phyloP scores from a whole-genome alignment of 2,888 invertebrate species.

The Epinotia ramella region DNA sequence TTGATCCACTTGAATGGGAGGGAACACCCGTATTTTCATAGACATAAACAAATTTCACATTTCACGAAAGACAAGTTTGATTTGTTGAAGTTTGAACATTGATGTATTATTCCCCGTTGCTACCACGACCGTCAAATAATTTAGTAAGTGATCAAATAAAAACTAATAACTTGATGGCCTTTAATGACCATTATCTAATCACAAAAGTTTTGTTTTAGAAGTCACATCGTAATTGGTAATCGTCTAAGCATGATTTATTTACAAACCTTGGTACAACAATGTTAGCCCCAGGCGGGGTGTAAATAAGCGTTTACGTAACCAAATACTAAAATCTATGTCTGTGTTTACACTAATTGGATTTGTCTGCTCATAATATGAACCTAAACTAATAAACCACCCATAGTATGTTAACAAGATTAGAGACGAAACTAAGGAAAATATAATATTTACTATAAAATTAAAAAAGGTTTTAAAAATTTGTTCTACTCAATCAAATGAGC shows the following conservation, averaged over 20 bases:
- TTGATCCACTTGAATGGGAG: no score
- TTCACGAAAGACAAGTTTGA: not conserved
- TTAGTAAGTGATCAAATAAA: conserved; percentile 16
- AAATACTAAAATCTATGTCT: no score
- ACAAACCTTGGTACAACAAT: not conserved
- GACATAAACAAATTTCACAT: not conserved
- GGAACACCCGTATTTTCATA: not conserved
- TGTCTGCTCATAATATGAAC: no score
- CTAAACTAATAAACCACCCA: no score
- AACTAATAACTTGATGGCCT: conserved; percentile 23
- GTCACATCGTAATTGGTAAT: not conserved
- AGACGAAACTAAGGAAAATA: no score
- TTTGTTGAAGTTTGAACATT: no score
- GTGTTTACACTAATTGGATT: no score
- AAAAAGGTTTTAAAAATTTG: no score
- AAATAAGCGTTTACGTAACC: no score
- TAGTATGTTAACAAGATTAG: no score
- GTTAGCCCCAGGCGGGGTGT: not conserved
- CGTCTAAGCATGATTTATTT: not conserved
- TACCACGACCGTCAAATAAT: not conserved
- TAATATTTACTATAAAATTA: no score
- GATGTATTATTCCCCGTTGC: conserved; percentile 10
- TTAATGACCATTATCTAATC: conserved; percentile 17
- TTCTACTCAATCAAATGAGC: no score
- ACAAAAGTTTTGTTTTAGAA: not conserved